A percentile compares a stretch with the other conserved stretches of the same genome.
These are phyloP conservation scores for Caenorhabditis macrosperma DNA, from an alignment of 2,888 invertebrate species.

Conservation along the genomic window DNA sequence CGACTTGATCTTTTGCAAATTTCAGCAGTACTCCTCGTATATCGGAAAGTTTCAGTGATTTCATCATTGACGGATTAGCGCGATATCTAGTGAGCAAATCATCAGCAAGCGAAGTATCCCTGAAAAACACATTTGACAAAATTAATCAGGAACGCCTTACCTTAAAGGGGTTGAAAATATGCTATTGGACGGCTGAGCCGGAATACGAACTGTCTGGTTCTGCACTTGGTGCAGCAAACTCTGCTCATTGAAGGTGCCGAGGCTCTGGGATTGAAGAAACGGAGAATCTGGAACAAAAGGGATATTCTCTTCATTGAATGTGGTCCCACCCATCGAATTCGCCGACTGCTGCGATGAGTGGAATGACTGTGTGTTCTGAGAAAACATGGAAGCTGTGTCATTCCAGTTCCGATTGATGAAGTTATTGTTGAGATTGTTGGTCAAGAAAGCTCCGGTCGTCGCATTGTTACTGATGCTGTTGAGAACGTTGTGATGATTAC, in stretches of 20 bases:
- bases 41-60: constrained; percentile 86
- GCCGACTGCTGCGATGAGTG: neutral
- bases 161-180: neutral
- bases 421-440: constrained; percentile 16
- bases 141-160: too few relatives aligned
- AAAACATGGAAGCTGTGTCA: neutral
- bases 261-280: neutral
- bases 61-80: constrained; percentile 46
- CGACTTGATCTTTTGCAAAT: constrained; percentile 99
- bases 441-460: neutral
- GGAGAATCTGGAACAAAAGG: neutral
- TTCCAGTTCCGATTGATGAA: constrained; percentile 19
- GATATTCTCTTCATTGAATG: neutral
- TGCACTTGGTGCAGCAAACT: constrained; percentile 30
- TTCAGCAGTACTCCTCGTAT: constrained; percentile 97
- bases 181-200: constrained; percentile 33
- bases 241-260: neutral
- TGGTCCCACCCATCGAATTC: neutral
- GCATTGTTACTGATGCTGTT: neutral
- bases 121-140: too few relatives aligned
- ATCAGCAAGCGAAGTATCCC: constrained; percentile 8
- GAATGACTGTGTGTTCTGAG: constrained; percentile 3
- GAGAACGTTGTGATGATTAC: constrained; percentile 19
- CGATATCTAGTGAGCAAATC: constrained; percentile 47
- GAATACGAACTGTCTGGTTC: neutral